Conservation (phyloP, 2,888 invertebrate species). For the Calliopum simillimum region DNA sequence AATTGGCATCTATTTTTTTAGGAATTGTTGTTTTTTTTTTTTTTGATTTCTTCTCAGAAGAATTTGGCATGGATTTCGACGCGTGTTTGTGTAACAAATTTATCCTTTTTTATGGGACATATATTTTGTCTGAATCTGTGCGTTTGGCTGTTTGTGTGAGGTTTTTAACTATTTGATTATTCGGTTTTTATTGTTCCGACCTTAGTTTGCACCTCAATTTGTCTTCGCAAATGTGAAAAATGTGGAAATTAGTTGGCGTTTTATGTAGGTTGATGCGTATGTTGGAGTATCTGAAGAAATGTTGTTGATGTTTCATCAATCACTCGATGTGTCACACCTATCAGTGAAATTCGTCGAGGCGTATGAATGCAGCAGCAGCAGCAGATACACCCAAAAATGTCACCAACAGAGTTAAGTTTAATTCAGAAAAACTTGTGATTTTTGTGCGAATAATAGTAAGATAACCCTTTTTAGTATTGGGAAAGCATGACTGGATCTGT, state of each 20-base stretch:
- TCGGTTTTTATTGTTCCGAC: slow-evolving; percentile 64
- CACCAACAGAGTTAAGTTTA: slow-evolving; percentile 40
- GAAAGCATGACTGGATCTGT: too few relatives aligned
- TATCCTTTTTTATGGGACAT: slow-evolving; percentile 35
- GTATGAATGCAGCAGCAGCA: not conserved
- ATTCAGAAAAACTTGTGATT: not conserved
- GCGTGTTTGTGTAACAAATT: slow-evolving; percentile 42
- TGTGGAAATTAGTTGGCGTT: slow-evolving; percentile 63
- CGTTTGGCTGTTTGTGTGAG: slow-evolving; percentile 52
- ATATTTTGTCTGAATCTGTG: slow-evolving; percentile 35
- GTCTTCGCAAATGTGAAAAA: slow-evolving; percentile 66
- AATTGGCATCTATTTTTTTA: slow-evolving; percentile 57
- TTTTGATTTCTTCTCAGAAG: slow-evolving; percentile 39
- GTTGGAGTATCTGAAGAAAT: not conserved
- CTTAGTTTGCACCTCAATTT: slow-evolving; percentile 66
- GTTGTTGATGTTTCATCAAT: slow-evolving; percentile 59
- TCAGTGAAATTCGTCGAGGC: slow-evolving; percentile 47
- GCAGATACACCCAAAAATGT: slow-evolving; percentile 37
- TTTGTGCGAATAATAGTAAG: not conserved
- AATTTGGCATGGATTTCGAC: slow-evolving; percentile 22
- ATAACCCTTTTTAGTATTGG: too few relatives aligned
- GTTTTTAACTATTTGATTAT: slow-evolving; percentile 60
- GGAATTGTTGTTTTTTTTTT: too few relatives aligned
- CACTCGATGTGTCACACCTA: slow-evolving; percentile 64
- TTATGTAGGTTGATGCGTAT: slow-evolving; percentile 1